Evolutionary conservation across 2,797 vertebrate species (phyloP), one percentile per base, ranked within the genome.

Genomic region (Myoxocephalus aenaeus): DNA sequence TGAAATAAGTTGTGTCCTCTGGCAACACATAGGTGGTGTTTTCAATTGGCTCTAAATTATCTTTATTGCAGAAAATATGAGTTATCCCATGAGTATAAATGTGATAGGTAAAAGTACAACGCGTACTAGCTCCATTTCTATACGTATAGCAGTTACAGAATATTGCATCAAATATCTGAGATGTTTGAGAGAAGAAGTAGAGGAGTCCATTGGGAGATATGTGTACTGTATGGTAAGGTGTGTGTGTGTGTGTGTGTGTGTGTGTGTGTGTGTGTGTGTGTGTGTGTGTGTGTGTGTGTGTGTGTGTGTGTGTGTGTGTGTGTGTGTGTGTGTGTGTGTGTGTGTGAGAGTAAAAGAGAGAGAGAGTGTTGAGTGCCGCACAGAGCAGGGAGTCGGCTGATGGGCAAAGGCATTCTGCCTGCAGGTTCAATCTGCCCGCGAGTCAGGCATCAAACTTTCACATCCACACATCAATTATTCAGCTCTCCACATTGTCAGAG

Each of bases 371-470:
- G 88, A 87, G 82, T 86, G 85, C 84, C 81, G 71, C 72, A 90
- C 64, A 77, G 87, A 87, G 84, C 86, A 86, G 88, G 83, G 86
- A 92, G 89, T 78, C 83, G 83, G 90, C 92, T 91, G 89, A 93
- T 90, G 92, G 92, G 92, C 85, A 90, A 88, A 92, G 89, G 82
- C 86, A 87, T 76, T 81, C 80, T 91, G 90, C 90, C 93, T 93
- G 90, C 90, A 93, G 93, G 95, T 95, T 95, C 93, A 94, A 94
- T 93, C 93, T 93, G 92, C 94, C 93, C 89, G 83, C 72, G 59
- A 94, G 94, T 93, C 90, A 95, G 77, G 86, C 93, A 94, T 94
- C 93, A 95, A 95, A 94, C 93, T 94, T 95, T 95, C 92, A 94
- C 90, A 92, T 94, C 87, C 84, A 77, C 82, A 87, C 86, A 95